These are phyloP conservation scores for Gambusia holbrooki DNA, from an alignment of 2,113 vertebrate species.

Conservation along the genomic window DNA sequence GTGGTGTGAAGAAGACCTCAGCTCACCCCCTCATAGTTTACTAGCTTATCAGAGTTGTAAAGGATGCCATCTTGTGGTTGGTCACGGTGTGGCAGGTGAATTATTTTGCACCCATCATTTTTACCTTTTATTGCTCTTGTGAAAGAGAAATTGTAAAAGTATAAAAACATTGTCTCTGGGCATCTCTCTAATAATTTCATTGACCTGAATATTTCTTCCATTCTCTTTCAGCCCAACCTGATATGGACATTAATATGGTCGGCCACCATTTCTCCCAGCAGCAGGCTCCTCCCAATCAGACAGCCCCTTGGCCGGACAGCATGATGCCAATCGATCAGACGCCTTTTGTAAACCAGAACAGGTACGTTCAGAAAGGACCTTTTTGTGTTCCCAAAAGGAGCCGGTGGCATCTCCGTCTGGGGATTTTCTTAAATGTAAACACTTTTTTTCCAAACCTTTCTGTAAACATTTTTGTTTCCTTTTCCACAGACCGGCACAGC, in stretches of 20 bases:
- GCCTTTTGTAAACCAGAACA: slow-evolving; percentile 88
- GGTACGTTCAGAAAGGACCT: slow-evolving; percentile 73
- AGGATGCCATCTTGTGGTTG: slow-evolving; percentile 56
- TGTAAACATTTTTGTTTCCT: background rate
- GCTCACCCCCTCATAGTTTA: background rate
- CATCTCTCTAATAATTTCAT: background rate
- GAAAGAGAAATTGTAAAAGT: background rate
- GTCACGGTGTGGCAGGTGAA: background rate
- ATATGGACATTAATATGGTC: slow-evolving; percentile 91
- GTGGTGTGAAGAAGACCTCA: slow-evolving; percentile 16
- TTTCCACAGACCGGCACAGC: slow-evolving; percentile 83
- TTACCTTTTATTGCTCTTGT: background rate
- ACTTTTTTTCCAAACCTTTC: background rate
- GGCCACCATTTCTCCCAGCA: slow-evolving; percentile 91
- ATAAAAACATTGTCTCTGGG: background rate
- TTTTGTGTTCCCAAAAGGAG: too few relatives aligned
- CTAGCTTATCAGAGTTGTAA: slow-evolving; percentile 8
- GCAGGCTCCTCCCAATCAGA: slow-evolving; percentile 96
- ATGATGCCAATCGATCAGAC: slow-evolving; percentile 95
- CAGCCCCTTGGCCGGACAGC: slow-evolving; percentile 96
- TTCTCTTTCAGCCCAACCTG: slow-evolving; percentile 82
- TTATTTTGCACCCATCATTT: background rate
- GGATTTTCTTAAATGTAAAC: too few relatives aligned
- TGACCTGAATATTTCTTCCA: background rate
- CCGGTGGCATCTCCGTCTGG: too few relatives aligned